Evolutionary conservation across 2,888 invertebrate genomes (phyloP), one percentile per base, ranked within the genome.

Genomic region (Oxyscelio sp.): DNA sequence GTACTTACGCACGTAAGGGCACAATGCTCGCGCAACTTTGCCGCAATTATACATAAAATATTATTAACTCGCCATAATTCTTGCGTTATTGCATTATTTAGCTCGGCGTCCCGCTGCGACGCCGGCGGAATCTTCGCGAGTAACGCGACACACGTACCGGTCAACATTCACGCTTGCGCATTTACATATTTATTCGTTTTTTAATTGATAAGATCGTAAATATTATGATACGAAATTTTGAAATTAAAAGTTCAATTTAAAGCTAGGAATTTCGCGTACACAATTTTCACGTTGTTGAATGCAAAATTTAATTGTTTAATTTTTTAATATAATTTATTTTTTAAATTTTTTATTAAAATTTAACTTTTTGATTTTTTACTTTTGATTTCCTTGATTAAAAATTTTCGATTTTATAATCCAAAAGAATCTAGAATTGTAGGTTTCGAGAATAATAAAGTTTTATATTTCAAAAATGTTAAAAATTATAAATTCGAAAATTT

Each of bases 21-120:
- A 80, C 75, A 78, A 71, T 59, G 59, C 68, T 54, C 66, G 63
- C 71, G 58, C 85, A 81, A 85, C 82, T 74, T 83, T 58, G 87
- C 84, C 87, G 90, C 91, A 92, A 93, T 93, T 93, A 93, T 91
- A 90, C 92, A 92, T 92, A 93, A 93, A 93, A 91, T 92, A 92
- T 92, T 92, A 92, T 92, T 91, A 92, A 92, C 90, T 92, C 91
- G 91, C 92, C 91, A 91, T 93, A 93, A 92, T 92, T 93, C 92
- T 92, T 91, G 85, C 87, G 90, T 93, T 93, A 93, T 93, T 93
- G 92, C 92, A 91, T 93, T 93, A 93, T 93, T 93, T 93, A 93
- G 92, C 90, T 78, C 77, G 91, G 90, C 89, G 58, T 89, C 93
- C 92, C 86, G 91, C 91, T 89, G 93, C 38, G 92, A 77, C 61